Base-by-base conservation (phyloP, 2,888 invertebrate species). In the Drosophila meridionalis region DNA sequence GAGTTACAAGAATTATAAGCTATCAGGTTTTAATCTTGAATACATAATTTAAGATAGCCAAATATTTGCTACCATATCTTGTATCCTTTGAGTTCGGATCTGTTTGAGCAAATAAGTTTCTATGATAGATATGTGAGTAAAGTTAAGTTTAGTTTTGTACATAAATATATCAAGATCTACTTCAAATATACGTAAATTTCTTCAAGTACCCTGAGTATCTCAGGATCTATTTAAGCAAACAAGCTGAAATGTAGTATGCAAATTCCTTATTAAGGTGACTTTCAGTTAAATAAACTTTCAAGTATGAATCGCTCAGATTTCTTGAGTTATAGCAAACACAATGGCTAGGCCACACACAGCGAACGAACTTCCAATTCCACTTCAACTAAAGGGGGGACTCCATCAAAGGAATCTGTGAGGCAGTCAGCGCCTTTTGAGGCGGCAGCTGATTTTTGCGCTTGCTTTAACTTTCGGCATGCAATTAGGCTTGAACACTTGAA, bases 401-500 rank as follows among this genome's bases (percentile, higher is more conserved):
- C 26, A 3, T 36, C 52, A 52, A 52, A 36, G 52, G 52, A 26
- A 52, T 20, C 52, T 36, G 3, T 52, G 52, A 11, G 45, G 38
- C 47, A 62, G 61, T 61, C 58, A 30, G 57, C 60, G 65, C 40
- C 61, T 61, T 45, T 30, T 38, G 30, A 57, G 32, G n/a, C 30
- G 50, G 45, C 56, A 59, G 57, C 50, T 59, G 69, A 30, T 34
- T 53, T 48, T 57, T 69, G 73, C 57, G 69, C 55, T 78, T 72
- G 55, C 69, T 53, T 69, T 61, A 72, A 76, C 61, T 71, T 73
- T 52, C 38, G 67, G 52, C 68, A 69, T 65, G 82, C 78, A 87
- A 85, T 87, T 87, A 78, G 82, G 85, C 85, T 68, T 74, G 66
- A 75, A 57, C 62, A 73, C 78, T 76, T 69, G 84, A 70, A 64